Conservation (phyloP, 2,888 invertebrate species). For the Neoitamus cyanurus region DNA sequence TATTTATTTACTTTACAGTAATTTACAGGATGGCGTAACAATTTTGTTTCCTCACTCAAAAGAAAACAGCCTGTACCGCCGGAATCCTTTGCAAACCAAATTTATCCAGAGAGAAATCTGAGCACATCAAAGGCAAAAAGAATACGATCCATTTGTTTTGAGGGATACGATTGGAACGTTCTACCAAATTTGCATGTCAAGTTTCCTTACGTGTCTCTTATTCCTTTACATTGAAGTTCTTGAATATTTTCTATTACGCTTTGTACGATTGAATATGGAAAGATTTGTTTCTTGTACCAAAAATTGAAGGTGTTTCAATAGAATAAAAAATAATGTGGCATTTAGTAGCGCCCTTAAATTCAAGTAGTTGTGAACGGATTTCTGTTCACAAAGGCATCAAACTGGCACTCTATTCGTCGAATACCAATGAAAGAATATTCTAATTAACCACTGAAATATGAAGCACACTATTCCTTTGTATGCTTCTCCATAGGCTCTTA, state of each 20-base stretch:
- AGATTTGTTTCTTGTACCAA: too few relatives aligned
- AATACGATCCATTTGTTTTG: background rate
- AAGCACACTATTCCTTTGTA: too few relatives aligned
- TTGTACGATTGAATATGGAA: too few relatives aligned
- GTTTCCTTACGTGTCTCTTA: background rate
- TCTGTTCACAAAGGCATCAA: too few relatives aligned
- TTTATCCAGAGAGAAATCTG: background rate
- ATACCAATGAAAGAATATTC: too few relatives aligned
- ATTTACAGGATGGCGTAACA: constrained; percentile 1
- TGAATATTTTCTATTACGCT: background rate
- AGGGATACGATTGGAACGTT: background rate
- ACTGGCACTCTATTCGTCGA: too few relatives aligned
- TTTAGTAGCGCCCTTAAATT: too few relatives aligned
- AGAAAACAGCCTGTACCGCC: background rate
- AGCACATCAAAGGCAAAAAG: background rate
- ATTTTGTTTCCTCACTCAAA: background rate
- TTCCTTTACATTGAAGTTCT: background rate
- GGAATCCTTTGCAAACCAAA: background rate
- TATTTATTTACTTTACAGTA: background rate
- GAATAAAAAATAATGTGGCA: too few relatives aligned
- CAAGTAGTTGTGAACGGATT: too few relatives aligned
- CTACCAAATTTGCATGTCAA: background rate
- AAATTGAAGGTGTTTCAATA: too few relatives aligned
- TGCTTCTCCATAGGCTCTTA: too few relatives aligned
- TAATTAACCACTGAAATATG: too few relatives aligned